Conservation (phyloP, 1,140 invertebrate genomes). For the Drosophila nigromelanica region DNA sequence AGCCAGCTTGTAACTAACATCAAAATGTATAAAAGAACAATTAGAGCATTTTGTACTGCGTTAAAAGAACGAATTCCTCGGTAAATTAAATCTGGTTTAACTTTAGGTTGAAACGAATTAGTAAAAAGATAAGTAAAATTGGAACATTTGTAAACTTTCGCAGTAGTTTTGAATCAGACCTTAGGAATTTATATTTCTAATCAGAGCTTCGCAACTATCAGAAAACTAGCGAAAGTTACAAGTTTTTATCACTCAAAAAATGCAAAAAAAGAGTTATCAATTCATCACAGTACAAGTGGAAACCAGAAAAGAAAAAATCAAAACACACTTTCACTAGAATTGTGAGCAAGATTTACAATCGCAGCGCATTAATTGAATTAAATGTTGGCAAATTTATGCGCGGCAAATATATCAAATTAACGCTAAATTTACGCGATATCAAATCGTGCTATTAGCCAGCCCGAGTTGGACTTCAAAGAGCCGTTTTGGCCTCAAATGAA, state of each 20-base stretch:
- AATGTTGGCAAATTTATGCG: constrained; percentile 69
- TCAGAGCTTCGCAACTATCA: background rate
- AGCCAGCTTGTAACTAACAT: too few species aligned
- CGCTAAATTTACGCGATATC: constrained; percentile 55
- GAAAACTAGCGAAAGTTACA: background rate
- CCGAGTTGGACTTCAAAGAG: constrained; percentile 59
- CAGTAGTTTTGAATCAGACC: background rate
- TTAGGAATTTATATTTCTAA: background rate
- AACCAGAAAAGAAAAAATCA: background rate
- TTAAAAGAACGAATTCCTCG: background rate
- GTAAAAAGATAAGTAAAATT: too few species aligned
- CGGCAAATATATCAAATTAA: constrained; percentile 76
- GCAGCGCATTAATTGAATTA: constrained; percentile 64
- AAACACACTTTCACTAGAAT: constrained; percentile 66
- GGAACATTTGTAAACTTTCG: background rate
- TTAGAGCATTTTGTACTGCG: background rate
- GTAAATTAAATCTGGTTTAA: background rate
- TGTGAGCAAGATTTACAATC: constrained; percentile 42
- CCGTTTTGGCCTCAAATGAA: constrained; percentile 22
- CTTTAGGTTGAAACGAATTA: too few species aligned
- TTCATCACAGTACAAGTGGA: constrained; percentile 1
- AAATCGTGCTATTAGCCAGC: constrained; percentile 41
- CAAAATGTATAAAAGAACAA: too few species aligned
- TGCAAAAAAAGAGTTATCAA: constrained; percentile 8
- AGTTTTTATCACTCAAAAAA: background rate